Evolutionary conservation across 2,113 vertebrate genomes (phyloP), one percentile per base, ranked within the genome.

Genomic region (Pycnonotus jocosus): DNA sequence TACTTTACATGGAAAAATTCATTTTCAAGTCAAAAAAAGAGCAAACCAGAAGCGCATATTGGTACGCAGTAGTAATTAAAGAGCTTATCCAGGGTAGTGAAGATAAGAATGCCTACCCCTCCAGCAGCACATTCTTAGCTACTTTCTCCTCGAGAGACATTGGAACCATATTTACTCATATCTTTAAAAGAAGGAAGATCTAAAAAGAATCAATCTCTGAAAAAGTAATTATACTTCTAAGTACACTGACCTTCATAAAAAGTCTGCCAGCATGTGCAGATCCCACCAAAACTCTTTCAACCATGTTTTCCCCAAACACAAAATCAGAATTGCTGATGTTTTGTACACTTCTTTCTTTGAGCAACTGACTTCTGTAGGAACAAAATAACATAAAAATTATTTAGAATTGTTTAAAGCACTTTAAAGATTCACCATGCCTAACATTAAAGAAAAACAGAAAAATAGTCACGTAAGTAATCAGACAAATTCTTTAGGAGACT

Each of bases 231-330:
- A 15, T 10, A 51, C 12, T 53, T 7, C 5, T 69, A 73, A 78
- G 15, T 40, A 65, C 8, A 61, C 83, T 66, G 64, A 69, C 30
- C 66, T 89, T 78, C 28, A 31, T n/a, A 73, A 74, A 61, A 77
- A 57, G 58, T 58, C 82, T 53, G 23, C 35, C 35, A 85, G 69
- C 62, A 69, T 80, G 58, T 83, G 85, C 44, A 74, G 81, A 73
- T 93, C 98, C 97, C 95, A 98, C 98, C 98, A 98, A 97, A 96
- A 98, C 98, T 97, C 98, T 98, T 71, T 98, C 98, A 37, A 98
- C 92, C 98, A 99, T 99, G 70, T 98, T 98, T 97, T 98, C 98
- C 95, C 98, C 98, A 96, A 99, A 99, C 57, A 99, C 96, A 69
- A 98, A 99, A 76, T 97, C 96, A 90, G 95, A 81, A 91, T 60